Evolutionary conservation across 2,888 invertebrate genomes (phyloP).

Genomic region (Tineola bisselliella): DNA sequence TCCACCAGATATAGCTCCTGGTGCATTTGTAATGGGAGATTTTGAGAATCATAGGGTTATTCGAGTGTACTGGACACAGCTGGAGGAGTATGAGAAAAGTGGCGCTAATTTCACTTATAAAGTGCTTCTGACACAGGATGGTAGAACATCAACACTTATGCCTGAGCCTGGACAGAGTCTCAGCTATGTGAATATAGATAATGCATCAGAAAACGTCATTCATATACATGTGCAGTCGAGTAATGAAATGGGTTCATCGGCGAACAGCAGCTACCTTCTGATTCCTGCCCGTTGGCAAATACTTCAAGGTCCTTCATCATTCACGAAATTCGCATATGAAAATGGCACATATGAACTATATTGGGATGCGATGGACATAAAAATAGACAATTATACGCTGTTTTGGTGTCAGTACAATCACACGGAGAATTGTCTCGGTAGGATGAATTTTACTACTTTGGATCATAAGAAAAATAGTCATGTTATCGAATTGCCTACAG

Average conservation of each 20-base stretch:
- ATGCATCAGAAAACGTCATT: slow-evolving; percentile 48
- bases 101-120: slow-evolving; percentile 79
- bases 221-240: slow-evolving; percentile 68
- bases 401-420: slow-evolving; percentile 76
- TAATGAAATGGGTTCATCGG: slow-evolving; percentile 70
- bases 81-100: slow-evolving; percentile 74
- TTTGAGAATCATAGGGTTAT: slow-evolving; percentile 64
- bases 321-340: slow-evolving; percentile 78
- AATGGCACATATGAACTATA: slow-evolving; percentile 77
- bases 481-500: slow-evolving; percentile 69
- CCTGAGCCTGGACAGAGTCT: slow-evolving; percentile 64
- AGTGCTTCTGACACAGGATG: slow-evolving; percentile 48
- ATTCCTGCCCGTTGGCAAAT: slow-evolving; percentile 68
- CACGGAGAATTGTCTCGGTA: slow-evolving; percentile 64
- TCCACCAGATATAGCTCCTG: slow-evolving; percentile 76
- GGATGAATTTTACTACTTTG: slow-evolving; percentile 51
- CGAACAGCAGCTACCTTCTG: slow-evolving; percentile 63
- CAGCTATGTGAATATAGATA: slow-evolving; percentile 70
- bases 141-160: slow-evolving; percentile 39
- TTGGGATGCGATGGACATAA: slow-evolving; percentile 71
- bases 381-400: slow-evolving; percentile 75
- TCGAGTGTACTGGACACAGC: slow-evolving; percentile 82
- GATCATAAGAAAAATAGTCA: slow-evolving; percentile 48
- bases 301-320: slow-evolving; percentile 61
- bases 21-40: slow-evolving; percentile 75